phyloP scores from a whole-genome alignment of 2,797 vertebrate species.

The Bovichtus diacanthus region DNA sequence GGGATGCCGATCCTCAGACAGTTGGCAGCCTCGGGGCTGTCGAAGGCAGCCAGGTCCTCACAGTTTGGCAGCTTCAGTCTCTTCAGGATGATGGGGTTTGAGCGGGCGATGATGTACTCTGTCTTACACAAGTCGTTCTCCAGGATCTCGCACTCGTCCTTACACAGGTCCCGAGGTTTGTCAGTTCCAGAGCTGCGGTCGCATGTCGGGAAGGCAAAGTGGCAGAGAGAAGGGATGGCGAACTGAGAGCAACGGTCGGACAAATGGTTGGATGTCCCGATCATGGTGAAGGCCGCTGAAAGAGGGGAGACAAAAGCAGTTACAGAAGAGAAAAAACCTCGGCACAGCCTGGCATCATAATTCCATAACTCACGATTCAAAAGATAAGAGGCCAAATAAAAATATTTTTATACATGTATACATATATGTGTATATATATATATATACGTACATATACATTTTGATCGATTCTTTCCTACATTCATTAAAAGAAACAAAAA shows the following conservation, averaged over 20 bases:
- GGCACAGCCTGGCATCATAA: background rate
- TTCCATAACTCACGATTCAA: no score
- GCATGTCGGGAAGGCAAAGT: constrained; percentile 97
- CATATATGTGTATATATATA: no score
- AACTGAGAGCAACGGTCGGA: constrained; percentile 98
- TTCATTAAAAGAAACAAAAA: background rate
- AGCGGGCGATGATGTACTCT: constrained; percentile 98
- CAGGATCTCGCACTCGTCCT: constrained; percentile 97
- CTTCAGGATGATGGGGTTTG: constrained; percentile 96
- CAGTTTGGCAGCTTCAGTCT: constrained; percentile 97
- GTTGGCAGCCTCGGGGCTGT: constrained; percentile 92
- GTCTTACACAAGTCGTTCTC: constrained; percentile 98
- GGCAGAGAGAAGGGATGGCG: constrained; percentile 97
- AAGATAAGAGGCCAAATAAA: background rate
- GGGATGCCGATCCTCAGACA: constrained; percentile 98
- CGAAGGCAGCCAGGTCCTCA: constrained; percentile 92
- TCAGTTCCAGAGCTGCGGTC: constrained; percentile 89
- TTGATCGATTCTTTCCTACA: background rate
- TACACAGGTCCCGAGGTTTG: constrained; percentile 94
- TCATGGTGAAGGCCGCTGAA: constrained; percentile 99
- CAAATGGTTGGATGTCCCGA: constrained; percentile 96
- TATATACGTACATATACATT: no score
- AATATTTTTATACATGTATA: no score
- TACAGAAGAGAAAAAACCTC: background rate
- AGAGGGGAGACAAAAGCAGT: constrained; percentile 17